These are phyloP conservation scores for Ectemnius cavifrons DNA, from an alignment of 2,888 invertebrate genomes.

Conservation along the genomic window DNA sequence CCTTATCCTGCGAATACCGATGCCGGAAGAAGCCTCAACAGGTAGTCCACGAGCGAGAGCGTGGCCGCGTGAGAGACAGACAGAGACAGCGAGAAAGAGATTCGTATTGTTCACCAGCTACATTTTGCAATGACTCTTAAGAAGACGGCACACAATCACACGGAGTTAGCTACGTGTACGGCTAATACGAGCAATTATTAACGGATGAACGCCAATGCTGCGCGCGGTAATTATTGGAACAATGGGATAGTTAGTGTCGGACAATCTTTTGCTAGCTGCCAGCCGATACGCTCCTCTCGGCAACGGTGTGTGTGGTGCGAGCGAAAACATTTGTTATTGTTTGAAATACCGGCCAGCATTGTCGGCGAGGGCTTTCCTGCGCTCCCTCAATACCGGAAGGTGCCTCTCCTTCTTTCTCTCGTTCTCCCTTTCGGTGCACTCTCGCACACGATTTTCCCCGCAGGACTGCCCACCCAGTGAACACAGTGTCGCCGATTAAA, in stretches of 20 bases:
- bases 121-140: slow-evolving; percentile 1
- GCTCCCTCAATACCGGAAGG: slow-evolving; percentile 11
- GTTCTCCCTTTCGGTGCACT: neutral
- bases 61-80: neutral
- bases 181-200: slow-evolving; percentile 6
- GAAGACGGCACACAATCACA: neutral
- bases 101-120: slow-evolving; percentile 15
- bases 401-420: neutral
- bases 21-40: too few relatives aligned
- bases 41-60: neutral
- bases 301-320: neutral
- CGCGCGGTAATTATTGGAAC: neutral
- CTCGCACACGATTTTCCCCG: slow-evolving; percentile 5
- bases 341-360: neutral
- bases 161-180: neutral
- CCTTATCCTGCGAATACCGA: too few relatives aligned
- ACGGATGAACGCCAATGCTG: neutral
- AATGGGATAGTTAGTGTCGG: slow-evolving; percentile 1
- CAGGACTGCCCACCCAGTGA: neutral
- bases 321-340: slow-evolving; percentile 3
- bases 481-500: slow-evolving; percentile 1
- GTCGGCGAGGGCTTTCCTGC: neutral
- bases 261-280: neutral
- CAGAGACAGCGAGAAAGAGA: neutral
- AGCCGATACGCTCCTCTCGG: too few relatives aligned